These are phyloP conservation scores for Marmota monax DNA, from an alignment of 2,113 vertebrate species.

Conservation along the genomic window DNA sequence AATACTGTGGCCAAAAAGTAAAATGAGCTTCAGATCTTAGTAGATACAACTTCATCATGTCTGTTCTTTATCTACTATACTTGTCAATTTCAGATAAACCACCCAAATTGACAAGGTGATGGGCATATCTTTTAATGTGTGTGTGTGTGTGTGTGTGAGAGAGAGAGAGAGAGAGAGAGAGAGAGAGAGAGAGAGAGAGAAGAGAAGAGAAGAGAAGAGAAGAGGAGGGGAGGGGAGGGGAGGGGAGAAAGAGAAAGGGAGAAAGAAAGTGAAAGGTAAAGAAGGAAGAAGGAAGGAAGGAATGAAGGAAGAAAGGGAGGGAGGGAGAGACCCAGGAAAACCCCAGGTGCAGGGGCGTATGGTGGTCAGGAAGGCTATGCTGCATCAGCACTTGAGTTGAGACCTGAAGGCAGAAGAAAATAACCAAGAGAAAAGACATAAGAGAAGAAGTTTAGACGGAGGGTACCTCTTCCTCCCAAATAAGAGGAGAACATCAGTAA, in stretches of 20 bases:
- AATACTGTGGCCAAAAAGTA: neutral
- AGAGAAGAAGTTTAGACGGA: neutral
- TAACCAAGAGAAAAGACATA: neutral
- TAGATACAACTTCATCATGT: neutral
- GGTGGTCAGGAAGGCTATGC: neutral
- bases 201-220: too few relatives aligned
- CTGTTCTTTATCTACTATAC: neutral
- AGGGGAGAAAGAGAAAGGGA: too few relatives aligned
- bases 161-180: too few relatives aligned
- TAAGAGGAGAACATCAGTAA: neutral
- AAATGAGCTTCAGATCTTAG: neutral
- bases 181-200: too few relatives aligned
- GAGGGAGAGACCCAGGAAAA: neutral
- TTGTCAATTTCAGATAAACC: neutral
- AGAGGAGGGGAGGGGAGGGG: too few relatives aligned
- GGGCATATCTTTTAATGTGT: neutral
- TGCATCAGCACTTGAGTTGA: neutral
- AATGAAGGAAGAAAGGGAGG: neutral
- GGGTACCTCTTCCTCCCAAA: neutral
- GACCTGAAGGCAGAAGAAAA: neutral
- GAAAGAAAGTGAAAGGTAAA: too few relatives aligned
- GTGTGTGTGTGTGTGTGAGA: too few relatives aligned
- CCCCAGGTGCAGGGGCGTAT: rapidly evolving
- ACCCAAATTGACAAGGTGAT: neutral
- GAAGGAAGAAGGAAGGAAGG: neutral